phyloP scores from a whole-genome alignment of 2,113 vertebrate species.

The Silurus glanis region DNA sequence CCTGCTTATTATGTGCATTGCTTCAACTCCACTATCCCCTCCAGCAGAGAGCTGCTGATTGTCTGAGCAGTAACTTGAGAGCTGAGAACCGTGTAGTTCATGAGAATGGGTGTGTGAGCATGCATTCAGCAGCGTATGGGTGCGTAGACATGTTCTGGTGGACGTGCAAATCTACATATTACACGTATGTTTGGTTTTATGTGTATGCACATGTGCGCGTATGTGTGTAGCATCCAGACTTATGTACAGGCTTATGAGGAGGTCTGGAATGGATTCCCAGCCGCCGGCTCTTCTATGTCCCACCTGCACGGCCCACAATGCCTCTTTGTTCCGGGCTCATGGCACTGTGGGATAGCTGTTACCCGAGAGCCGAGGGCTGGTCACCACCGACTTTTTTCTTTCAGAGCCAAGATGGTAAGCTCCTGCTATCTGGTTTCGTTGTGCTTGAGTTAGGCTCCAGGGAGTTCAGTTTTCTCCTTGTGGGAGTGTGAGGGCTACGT shows the following conservation, averaged over 20 bases:
- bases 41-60: constrained; percentile 50
- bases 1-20: constrained; percentile 33
- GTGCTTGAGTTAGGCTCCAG: constrained; percentile 35
- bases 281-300: constrained; percentile 57
- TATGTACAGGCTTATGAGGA: constrained; percentile 40
- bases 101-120: constrained; percentile 58
- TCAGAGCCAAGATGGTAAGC: constrained; percentile 52
- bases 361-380: constrained; percentile 68
- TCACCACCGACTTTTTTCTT: constrained; percentile 57
- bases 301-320: constrained; percentile 71
- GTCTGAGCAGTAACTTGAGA: constrained; percentile 54
- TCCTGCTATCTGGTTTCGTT: constrained; percentile 52
- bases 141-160: constrained; percentile 30
- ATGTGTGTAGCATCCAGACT: neutral
- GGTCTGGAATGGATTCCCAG: constrained; percentile 56
- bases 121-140: constrained; percentile 21
- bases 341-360: constrained; percentile 67
- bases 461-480: constrained; percentile 32
- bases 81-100: constrained; percentile 41
- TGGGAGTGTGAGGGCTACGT: constrained; percentile 32
- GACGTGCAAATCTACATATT: neutral
- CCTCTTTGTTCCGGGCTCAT: constrained; percentile 66
- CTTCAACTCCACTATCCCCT: constrained; percentile 37
- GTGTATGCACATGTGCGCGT: constrained; percentile 14
- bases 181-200: neutral